These are phyloP conservation scores for Martes martes DNA, from an alignment of 2,113 vertebrate species.

Conservation along the genomic window DNA sequence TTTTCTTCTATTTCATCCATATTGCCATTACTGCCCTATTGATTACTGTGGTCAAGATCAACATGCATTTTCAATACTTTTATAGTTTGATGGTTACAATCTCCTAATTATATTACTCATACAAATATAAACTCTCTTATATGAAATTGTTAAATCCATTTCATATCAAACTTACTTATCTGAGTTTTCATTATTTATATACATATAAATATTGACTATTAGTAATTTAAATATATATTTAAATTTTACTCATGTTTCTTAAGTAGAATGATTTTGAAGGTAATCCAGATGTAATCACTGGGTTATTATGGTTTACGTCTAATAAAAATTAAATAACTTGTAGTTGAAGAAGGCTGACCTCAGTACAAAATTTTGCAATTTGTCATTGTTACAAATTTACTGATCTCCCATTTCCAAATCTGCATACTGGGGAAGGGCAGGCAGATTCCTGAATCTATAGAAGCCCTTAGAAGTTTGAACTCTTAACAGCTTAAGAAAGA, in stretches of 20 bases:
- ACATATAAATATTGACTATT: neutral
- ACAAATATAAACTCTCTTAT: neutral
- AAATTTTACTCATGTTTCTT: neutral
- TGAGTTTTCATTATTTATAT: neutral
- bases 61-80: neutral
- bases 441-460: neutral
- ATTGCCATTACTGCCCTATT: neutral
- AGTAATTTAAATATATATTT: neutral
- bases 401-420: neutral
- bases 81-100: neutral
- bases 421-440: neutral
- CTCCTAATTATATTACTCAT: neutral
- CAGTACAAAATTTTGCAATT: neutral
- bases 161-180: neutral
- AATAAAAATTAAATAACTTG: neutral
- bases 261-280: neutral
- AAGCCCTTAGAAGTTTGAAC: neutral
- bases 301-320: neutral
- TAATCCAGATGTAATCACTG: neutral
- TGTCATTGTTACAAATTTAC: neutral
- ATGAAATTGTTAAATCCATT: neutral
- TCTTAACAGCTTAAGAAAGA: neutral
- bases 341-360: neutral
- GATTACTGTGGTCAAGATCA: neutral
- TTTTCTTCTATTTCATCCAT: neutral